These are phyloP conservation scores for Drosophila melanogaster DNA, from an alignment of 1,140 invertebrate genomes.

Conservation along the genomic window DNA sequence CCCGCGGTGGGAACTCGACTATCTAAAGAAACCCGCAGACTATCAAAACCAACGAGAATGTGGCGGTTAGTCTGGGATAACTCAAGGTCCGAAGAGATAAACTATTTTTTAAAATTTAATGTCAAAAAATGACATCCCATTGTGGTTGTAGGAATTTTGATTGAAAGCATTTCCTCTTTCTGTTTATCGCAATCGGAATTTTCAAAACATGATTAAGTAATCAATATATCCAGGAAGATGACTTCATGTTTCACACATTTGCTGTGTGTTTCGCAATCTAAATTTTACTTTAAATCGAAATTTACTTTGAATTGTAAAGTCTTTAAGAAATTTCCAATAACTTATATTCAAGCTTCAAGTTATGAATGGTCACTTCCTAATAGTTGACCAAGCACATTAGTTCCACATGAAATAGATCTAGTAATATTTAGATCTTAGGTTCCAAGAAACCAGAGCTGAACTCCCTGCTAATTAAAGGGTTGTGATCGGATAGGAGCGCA, in stretches of 20 bases:
- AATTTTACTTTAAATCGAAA: too few relatives aligned
- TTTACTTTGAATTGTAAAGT: too few relatives aligned
- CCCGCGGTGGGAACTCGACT: constrained; percentile 20
- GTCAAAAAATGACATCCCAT: neutral
- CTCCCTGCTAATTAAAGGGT: constrained; percentile 68
- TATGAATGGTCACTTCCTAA: too few relatives aligned
- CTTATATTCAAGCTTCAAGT: neutral
- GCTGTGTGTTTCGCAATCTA: too few relatives aligned
- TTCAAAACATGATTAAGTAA: neutral
- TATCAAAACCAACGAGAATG: constrained; percentile 4
- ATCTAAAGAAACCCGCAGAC: constrained; percentile 31
- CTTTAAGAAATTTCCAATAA: too few relatives aligned
- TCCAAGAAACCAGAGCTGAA: neutral
- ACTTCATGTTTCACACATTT: too few relatives aligned
- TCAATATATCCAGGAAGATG: too few relatives aligned
- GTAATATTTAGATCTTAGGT: neutral
- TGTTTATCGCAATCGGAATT: neutral
- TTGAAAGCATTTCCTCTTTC: neutral
- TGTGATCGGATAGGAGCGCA: constrained; percentile 49
- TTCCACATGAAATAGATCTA: neutral
- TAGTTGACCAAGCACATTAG: too few relatives aligned
- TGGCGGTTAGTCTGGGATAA: constrained; percentile 6
- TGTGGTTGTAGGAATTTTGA: neutral
- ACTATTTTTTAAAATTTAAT: neutral
- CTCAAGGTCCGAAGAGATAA: neutral